Conservation (phyloP, 2,888 invertebrate species). For the Chrysolina oricalcia region DNA sequence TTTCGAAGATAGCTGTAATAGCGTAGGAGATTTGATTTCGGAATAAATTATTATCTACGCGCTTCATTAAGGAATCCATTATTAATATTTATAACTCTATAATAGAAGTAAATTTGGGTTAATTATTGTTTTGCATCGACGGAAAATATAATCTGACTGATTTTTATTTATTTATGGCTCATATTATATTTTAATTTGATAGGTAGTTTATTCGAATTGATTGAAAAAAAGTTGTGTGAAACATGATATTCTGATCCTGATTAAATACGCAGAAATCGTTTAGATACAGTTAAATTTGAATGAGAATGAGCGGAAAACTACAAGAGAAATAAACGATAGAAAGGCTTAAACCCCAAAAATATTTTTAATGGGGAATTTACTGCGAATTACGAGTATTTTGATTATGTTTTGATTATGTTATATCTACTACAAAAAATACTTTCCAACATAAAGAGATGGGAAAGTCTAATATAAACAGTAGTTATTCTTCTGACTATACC, state of each 20-base stretch:
- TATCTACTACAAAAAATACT: too few species aligned
- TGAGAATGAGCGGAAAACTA: background rate
- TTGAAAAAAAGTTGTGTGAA: constrained; percentile 2
- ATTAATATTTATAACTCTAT: constrained; percentile 25
- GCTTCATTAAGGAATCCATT: constrained; percentile 10
- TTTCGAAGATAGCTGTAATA: background rate
- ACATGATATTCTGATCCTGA: background rate
- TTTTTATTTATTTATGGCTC: background rate
- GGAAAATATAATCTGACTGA: background rate
- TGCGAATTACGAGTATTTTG: too few species aligned
- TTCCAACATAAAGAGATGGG: too few species aligned
- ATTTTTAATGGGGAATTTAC: background rate
- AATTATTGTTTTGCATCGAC: constrained; percentile 9
- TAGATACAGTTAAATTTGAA: background rate
- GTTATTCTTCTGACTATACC: too few species aligned
- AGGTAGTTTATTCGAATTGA: background rate
- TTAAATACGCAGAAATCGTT: background rate
- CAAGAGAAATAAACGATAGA: background rate
- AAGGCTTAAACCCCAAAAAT: background rate
- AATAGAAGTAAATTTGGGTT: constrained; percentile 18
- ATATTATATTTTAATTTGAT: constrained; percentile 15
- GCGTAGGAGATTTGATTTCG: constrained; percentile 8
- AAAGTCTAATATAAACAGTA: too few species aligned
- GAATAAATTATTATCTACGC: constrained; percentile 20
- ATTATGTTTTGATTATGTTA: too few species aligned